Base-by-base conservation (phyloP, 2,888 invertebrate genomes). In the Melieria picta region DNA sequence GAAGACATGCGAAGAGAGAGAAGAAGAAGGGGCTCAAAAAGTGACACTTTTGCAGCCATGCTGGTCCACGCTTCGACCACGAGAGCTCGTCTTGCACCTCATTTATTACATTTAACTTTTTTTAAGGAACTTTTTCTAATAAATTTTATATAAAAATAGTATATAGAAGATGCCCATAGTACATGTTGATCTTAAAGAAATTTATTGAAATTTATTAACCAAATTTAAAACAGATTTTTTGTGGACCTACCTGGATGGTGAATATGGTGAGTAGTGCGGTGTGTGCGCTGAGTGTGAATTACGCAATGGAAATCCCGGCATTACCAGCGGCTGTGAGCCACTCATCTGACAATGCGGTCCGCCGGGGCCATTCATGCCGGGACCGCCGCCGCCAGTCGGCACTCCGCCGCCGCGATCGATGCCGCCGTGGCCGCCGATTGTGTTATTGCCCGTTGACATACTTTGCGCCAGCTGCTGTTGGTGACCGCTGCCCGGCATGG, bases 221-320 rank as follows among this genome's bases (percentile, higher is more conserved):
- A 30, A 30, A 30, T 3, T 30, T 30, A 30, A 30, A 30, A 30
- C 30, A 30, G 30, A 30, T 30, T 3, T 30, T 30, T 30, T 16
- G 16, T 16, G 16, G 9, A 71, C 77, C 81, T 83, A 87, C 87
- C 96, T 92, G 86, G 95, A 95, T 86, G 95, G 95, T 82, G 95
- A 95, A 89, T 95, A 95, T 78, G 95, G 94, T 86, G 94, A 94
- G 82, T 95, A 94, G 87, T 94, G 94, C 81, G 93, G 93, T 84
- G 93, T 92, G 83, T 90, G 89, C 77, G 89, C 88, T 83, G 89
- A 88, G 83, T 89, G 88, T 81, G 90, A 89, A 78, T 89, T 89
- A 75, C 94, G 91, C 81, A 94, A 90, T 64, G 95, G 95, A 88
- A 95, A 95, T 83, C 94, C 94, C 73, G 95, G 94, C 93, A 95